Base-by-base conservation (phyloP, 2,888 invertebrate species). In the Phasia obesa region DNA sequence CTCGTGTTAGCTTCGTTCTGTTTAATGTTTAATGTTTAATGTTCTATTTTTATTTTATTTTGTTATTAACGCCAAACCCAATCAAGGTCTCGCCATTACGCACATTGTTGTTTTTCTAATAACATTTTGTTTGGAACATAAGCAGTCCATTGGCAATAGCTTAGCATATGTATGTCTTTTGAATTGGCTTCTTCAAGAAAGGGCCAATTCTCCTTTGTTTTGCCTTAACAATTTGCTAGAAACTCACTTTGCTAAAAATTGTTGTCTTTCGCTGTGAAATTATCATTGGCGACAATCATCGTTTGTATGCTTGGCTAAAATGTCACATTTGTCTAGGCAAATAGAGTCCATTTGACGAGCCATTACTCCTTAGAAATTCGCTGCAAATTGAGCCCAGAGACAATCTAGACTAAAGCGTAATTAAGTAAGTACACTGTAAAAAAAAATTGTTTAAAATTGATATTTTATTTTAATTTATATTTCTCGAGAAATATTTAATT, bases 271-370 rank as follows among this genome's bases (percentile, higher is more conserved):
- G 64, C 75, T 80, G 64, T 86, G 86, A 80, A 86, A 84, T 80
- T 85, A 86, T 86, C 86, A 71, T 59, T 81, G 85, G 86, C 85
- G 86, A 85, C 86, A 84, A 86, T 81, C 78, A 31, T 44, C 59
- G 74, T 78, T 75, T 71, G 38, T 78, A 69, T 76, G 71, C 65
- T 62, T 82, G 70, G 77, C 70, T 84, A 75, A 74, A 79, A 75
- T 82, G 85, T 84, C 84, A 84, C 85, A 84, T 85, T 84, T 84
- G 85, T 85, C 85, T 84, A 78, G 79, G 84, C 79, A 62, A 79
- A 79, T 71, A 76, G 79, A 79, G 75, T 67, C 79, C 75, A 79
- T 75, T 70, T 75, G 79, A 78, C 70, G 82, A 79, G 73, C 67
- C 79, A 74, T 79, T 67, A 60, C 53, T 47, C 35, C 55, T 31